Evolutionary conservation across 1,140 invertebrate genomes (phyloP).

Genomic region (Caenorhabditis inopinata): DNA sequence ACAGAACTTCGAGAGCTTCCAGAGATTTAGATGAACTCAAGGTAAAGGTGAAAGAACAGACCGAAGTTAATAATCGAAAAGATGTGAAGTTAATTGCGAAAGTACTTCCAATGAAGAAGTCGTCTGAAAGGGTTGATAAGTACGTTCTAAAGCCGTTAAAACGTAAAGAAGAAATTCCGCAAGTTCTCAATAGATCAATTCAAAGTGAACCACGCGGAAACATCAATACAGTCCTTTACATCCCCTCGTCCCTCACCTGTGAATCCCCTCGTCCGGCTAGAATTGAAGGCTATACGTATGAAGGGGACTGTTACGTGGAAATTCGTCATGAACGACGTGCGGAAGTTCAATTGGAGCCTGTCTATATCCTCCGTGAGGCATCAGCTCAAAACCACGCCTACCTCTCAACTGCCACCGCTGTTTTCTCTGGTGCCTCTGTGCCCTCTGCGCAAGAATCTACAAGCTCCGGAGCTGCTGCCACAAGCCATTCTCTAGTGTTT

Average conservation of each 20-base stretch:
- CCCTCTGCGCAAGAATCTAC: not conserved
- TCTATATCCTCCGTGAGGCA: not conserved
- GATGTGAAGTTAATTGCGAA: constrained; percentile 33
- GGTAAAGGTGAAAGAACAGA: constrained; percentile 51
- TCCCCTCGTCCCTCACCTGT: not conserved
- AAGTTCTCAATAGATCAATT: not conserved
- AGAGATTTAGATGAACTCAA: not conserved
- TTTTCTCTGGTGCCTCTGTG: not conserved
- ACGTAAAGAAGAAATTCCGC: constrained; percentile 33
- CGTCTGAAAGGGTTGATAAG: not conserved
- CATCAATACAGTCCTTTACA: not conserved
- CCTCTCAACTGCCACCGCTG: constrained; percentile 18
- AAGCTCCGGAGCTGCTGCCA: not conserved
- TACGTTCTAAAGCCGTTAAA: not conserved
- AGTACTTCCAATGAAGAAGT: constrained; percentile 9
- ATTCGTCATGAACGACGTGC: constrained; percentile 32
- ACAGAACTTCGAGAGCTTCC: not conserved
- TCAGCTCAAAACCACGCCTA: not conserved
- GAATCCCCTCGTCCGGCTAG: not conserved
- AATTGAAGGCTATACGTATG: constrained; percentile 7
- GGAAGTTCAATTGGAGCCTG: constrained; percentile 41
- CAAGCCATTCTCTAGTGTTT: not conserved
- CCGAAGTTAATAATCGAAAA: constrained; percentile 50
- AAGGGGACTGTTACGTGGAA: constrained; percentile 23
- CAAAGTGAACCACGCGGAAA: not conserved